Evolutionary conservation across 30 jellyfish, hydroid and myxozoan genomes (phyloP), one percentile per base, ranked within the genome.

Genomic region (Nemopilema nomurai): DNA sequence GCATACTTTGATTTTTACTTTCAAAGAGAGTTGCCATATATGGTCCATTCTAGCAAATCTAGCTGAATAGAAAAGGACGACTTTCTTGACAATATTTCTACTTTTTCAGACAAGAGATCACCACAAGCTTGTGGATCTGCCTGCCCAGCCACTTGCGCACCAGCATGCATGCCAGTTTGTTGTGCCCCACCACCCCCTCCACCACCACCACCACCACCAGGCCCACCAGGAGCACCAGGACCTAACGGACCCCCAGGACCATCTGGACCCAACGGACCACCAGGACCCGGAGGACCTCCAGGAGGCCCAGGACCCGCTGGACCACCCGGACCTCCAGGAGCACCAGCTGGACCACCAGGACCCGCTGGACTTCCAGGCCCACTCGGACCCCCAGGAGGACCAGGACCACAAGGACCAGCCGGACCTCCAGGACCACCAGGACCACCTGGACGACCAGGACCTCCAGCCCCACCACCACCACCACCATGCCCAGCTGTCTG

Each of bases 191-290:
- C 96, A 50, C 90, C 90, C 74, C 98, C 98, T 77, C 97, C 97
- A 73, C 99, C 98, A 31, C 99, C 99, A 77, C 98, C 99, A 81
- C 99, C 98, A 91, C 99, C 99, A 91, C 99, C 99, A 77, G 98
- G 98, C 92, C 99, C 99, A 91, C 98, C 99, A 74, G 99, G 99
- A 23, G 80, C 97, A 50, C 98, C 97, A 87, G 99, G 99, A 91
- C 97, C 99, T 62, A 93, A 86, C 87, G 99, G 99, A 85, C 97
- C 97, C 65, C 98, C 98, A 76, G 99, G 99, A 87, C 98, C 98
- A 64, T 49, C 93, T 18, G 99, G 99, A 96, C 99, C 99, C 27
- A 90, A 96, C 86, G 99, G 99, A 87, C 99, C 99, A 74, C 97
- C 97, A 74, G 97, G 97, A 90, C 97, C 97, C 28, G 96, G 96